Percentiles rank a stretch among this genome's conserved stretches.
Conservation (phyloP, 2,888 invertebrate species). For the Sphaerophoria taeniata region DNA sequence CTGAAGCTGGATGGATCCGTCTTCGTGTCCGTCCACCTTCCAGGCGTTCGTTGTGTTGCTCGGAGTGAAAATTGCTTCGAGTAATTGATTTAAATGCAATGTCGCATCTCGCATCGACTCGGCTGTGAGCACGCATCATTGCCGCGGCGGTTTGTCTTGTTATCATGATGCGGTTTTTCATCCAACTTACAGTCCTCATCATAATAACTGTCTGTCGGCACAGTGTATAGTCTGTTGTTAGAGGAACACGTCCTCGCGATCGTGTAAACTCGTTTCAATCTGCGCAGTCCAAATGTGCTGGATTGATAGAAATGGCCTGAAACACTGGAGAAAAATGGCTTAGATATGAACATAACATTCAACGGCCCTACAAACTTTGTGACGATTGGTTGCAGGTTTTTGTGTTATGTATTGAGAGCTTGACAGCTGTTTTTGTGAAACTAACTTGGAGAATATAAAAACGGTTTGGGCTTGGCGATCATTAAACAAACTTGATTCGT, state of each 20-base stretch:
- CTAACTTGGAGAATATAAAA: no score
- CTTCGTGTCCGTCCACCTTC: neutral
- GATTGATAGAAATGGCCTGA: no score
- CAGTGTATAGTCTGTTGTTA: neutral
- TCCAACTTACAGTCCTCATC: conserved; percentile 35
- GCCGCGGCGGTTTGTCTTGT: conserved; percentile 20
- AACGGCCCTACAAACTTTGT: no score
- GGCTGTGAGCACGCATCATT: conserved; percentile 24
- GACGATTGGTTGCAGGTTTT: no score
- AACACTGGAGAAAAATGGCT: no score
- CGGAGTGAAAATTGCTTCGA: conserved; percentile 65
- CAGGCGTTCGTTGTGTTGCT: conserved; percentile 39
- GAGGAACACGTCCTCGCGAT: conserved; percentile 14
- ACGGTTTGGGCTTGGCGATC: no score
- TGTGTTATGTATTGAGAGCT: no score
- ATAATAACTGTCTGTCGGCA: conserved; percentile 27
- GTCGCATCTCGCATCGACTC: conserved; percentile 45
- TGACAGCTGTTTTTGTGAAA: no score
- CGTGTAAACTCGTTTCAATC: conserved; percentile 12
- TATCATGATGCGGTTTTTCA: conserved; percentile 2
- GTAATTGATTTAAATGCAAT: conserved; percentile 73
- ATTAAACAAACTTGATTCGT: no score
- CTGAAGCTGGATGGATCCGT: neutral
- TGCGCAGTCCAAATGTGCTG: conserved; percentile 34
- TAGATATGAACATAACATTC: no score